A percentile compares a stretch with the other conserved stretches of the same genome.
Evolutionary conservation across 2,888 invertebrate genomes (phyloP).

Genomic region (Macrophya alboannulata): DNA sequence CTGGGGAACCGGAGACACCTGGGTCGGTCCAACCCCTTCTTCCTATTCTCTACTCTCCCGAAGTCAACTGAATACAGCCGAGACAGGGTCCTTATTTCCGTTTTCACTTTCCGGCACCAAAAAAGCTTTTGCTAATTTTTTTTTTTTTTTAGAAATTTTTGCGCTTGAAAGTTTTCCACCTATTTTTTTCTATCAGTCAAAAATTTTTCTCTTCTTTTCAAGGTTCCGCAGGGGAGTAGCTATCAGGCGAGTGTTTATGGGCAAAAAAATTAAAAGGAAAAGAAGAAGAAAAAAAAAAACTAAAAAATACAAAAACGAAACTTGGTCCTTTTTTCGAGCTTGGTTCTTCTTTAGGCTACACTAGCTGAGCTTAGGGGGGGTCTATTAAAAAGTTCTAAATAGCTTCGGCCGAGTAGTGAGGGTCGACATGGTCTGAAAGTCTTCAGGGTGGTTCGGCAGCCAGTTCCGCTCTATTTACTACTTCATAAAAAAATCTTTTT

Average conservation of each 20-base stretch:
- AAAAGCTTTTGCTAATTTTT: background rate
- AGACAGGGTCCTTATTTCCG: background rate
- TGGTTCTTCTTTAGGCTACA: background rate
- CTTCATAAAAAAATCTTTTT: constrained; percentile 70
- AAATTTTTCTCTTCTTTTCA: too few species aligned
- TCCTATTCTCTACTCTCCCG: background rate
- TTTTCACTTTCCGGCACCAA: too few species aligned
- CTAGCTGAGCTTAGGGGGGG: constrained; percentile 45
- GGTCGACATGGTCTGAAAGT: background rate
- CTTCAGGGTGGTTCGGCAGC: constrained; percentile 58
- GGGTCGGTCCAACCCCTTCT: constrained; percentile 10
- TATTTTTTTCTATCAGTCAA: background rate
- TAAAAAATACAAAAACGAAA: background rate
- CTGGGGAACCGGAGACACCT: constrained; percentile 32
- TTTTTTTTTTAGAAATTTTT: background rate
- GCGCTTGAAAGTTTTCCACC: background rate
- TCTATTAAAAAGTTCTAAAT: constrained; percentile 75
- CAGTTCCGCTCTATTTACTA: constrained; percentile 66
- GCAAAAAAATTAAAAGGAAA: background rate
- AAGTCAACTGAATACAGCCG: background rate
- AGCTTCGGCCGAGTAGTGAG: constrained; percentile 58
- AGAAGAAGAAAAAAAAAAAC: background rate
- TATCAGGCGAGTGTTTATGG: background rate
- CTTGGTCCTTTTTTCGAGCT: background rate
- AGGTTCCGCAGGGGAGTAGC: background rate